Percentiles rank a stretch among this genome's conserved stretches.
Evolutionary conservation across 2,888 invertebrate species (phyloP).

Genomic region (Drosophila melanosoma): DNA sequence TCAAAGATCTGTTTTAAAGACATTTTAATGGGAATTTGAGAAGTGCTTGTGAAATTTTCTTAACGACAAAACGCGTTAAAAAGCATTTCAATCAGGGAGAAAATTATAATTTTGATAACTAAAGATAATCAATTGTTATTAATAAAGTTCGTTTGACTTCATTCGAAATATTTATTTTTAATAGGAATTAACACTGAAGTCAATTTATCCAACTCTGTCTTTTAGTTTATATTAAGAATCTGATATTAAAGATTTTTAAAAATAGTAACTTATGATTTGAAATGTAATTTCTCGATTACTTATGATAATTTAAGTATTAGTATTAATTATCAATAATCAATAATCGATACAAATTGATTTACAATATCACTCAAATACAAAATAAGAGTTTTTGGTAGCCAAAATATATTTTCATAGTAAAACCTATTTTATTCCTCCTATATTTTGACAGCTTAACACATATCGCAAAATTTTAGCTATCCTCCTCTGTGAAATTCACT

Average conservation of each 20-base stretch:
- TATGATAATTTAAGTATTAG: neutral
- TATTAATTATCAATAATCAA: neutral
- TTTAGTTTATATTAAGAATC: too few species aligned
- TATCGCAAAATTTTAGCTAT: too few species aligned
- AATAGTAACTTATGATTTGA: neutral
- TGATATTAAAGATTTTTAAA: neutral
- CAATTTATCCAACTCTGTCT: fast-evolving
- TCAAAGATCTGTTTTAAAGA: constrained; percentile 25
- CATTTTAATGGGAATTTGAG: neutral
- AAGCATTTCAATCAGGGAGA: neutral
- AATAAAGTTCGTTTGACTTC: neutral
- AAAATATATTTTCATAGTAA: neutral
- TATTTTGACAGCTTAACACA: neutral
- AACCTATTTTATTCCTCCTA: neutral
- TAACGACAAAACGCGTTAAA: neutral
- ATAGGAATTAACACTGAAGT: neutral
- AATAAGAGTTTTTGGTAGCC: too few species aligned
- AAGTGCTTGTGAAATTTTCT: neutral
- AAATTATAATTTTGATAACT: neutral
- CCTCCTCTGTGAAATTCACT: neutral
- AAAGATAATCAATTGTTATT: neutral
- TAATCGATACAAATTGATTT: neutral
- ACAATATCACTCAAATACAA: neutral
- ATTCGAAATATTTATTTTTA: too few species aligned
- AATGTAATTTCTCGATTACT: neutral